phyloP scores from a whole-genome alignment of 2,888 invertebrate species.

The Lymantria dispar region DNA sequence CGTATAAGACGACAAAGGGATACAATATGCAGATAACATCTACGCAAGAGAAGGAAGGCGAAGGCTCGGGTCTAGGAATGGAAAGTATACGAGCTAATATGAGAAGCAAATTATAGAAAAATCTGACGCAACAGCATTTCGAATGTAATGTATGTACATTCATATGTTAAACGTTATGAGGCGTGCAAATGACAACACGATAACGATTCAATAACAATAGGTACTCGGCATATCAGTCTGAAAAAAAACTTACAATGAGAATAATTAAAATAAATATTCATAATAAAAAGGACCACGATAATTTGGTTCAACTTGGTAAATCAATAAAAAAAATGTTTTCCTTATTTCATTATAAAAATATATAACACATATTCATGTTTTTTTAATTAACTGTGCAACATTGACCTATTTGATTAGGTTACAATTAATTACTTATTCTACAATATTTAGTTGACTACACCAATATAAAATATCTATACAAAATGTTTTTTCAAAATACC shows the following conservation, averaged over 20 bases:
- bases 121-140: too few relatives aligned
- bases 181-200: too few relatives aligned
- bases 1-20: too few relatives aligned
- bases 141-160: too few relatives aligned
- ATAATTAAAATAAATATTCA: slow-evolving; percentile 40
- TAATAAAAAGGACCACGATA: slow-evolving; percentile 51
- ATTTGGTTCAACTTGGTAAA: slow-evolving; percentile 45
- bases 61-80: too few relatives aligned
- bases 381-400: slow-evolving; percentile 58
- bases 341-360: slow-evolving; percentile 71
- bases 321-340: slow-evolving; percentile 55
- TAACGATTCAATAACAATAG: slow-evolving; percentile 11
- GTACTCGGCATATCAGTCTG: slow-evolving; percentile 41
- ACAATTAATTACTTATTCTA: slow-evolving; percentile 42
- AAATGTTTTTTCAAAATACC: too few relatives aligned
- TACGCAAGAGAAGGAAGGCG: too few relatives aligned
- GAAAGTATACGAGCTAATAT: too few relatives aligned
- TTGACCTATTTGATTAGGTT: slow-evolving; percentile 58
- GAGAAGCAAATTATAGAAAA: too few relatives aligned
- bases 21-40: too few relatives aligned
- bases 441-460: slow-evolving; percentile 30
- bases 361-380: slow-evolving; percentile 68
- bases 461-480: slow-evolving; percentile 5
- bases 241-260: slow-evolving; percentile 31
- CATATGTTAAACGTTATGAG: too few relatives aligned